Evolutionary conservation across 2,888 invertebrate species (phyloP), one percentile per base, ranked within the genome.

Genomic region (Steinernema hermaphroditum): DNA sequence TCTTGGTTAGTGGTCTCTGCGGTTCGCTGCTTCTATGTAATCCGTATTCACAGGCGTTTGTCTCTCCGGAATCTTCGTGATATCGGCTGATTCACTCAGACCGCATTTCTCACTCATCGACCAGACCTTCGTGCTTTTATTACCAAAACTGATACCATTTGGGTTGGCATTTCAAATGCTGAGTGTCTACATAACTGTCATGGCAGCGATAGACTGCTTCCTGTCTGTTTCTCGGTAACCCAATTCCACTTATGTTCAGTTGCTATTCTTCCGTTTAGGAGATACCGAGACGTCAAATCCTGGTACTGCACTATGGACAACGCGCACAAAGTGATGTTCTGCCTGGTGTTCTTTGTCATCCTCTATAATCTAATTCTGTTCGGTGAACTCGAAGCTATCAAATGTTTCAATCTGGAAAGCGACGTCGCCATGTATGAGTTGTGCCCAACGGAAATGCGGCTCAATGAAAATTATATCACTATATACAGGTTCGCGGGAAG

Each of bases 121-220:
- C 73, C 84, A 84, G 74, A 68, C 80, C 16, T 82, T 84, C 49
- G 82, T 82, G 34, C 77, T 80, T 32, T 69, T 83, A 24, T 77
- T 83, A 8, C 83, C 83, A 0, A 78, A 81, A 68, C 74, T 82
- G 62, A 82, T 83, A 54, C 83, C 83, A n/a, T 76, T 84, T 44
- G 81, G 82, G 43, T 75, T 82, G 27, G 82, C 82, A 75, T 83
- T 83, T 72, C 78, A 83, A 79, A 83, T 82, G 83, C 72, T 81
- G 19, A 80, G 80, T 37, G 82, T 83, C 16, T 83, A 83, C 72
- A 81, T 83, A 70, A 83, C 83, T 19, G 83, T 83, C 1, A 72
- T 82, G 2, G 83, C 83, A 0, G 83, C 83, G 1, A 77, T 83
- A 29, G 83, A 83, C 73, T 83, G 83, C 49, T 83, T 78, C 72